Conservation (phyloP, 2,888 invertebrate genomes). For the Agrotis puta region DNA sequence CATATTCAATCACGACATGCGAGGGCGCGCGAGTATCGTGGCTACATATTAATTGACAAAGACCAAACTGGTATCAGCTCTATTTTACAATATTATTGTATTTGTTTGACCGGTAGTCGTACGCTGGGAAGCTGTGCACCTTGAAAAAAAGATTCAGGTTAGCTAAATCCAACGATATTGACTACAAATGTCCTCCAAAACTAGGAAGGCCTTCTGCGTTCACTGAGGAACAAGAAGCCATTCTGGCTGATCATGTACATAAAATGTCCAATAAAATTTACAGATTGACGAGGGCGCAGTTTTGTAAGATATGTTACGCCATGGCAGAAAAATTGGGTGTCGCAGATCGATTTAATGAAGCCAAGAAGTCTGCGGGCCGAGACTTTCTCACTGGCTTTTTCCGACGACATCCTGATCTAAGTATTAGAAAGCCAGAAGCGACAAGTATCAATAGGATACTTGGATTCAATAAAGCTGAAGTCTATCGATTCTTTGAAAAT, state of each 20-base stretch:
- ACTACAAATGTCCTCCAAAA: conserved; percentile 54
- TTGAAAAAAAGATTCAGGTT: conserved; percentile 42
- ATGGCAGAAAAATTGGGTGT: conserved; percentile 55
- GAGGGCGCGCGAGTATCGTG: conserved; percentile 14
- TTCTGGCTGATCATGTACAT: conserved; percentile 45
- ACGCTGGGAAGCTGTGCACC: conserved; percentile 32
- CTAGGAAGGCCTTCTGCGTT: conserved; percentile 58
- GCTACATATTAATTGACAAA: conserved; percentile 36
- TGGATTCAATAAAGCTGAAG: conserved; percentile 50
- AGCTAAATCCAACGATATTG: conserved; percentile 52
- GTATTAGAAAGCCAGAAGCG: conserved; percentile 61
- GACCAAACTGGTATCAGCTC: conserved; percentile 23
- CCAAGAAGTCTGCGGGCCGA: conserved; percentile 31
- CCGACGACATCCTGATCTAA: conserved; percentile 56
- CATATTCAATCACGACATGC: conserved; percentile 30
- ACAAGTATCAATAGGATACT: conserved; percentile 47
- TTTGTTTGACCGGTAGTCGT: conserved; percentile 34
- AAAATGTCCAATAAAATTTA: conserved; percentile 62
- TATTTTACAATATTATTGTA: conserved; percentile 42
- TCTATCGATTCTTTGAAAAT: conserved; percentile 51
- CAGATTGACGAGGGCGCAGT: conserved; percentile 56
- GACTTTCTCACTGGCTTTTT: conserved; percentile 60
- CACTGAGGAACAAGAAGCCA: conserved; percentile 55
- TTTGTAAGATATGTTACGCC: conserved; percentile 57
- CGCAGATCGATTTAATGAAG: conserved; percentile 56